Conservation (phyloP, 1,140 invertebrate species). For the Trichonephila clavipes region DNA sequence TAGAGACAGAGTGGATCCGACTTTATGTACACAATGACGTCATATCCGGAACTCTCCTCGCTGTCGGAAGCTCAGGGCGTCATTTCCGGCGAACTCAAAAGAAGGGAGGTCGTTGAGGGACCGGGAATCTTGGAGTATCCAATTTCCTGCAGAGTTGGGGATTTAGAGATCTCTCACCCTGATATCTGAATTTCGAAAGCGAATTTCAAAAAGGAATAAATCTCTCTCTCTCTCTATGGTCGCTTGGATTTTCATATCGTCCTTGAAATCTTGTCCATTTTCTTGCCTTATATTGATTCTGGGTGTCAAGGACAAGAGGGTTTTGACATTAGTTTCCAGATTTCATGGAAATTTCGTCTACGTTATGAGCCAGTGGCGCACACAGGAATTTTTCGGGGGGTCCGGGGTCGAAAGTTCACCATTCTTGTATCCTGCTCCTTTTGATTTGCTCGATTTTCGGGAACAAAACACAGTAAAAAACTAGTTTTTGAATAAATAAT, state of each 20-base stretch:
- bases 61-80: constrained; percentile 65
- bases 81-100: constrained; percentile 46
- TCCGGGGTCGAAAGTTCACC: too few species aligned
- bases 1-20: background rate
- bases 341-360: too few species aligned
- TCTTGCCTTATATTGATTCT: background rate
- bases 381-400: too few species aligned
- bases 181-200: constrained; percentile 32
- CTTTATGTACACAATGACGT: constrained; percentile 53
- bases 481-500: too few species aligned
- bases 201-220: constrained; percentile 42
- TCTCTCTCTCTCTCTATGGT: background rate
- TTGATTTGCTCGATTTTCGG: too few species aligned
- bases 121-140: constrained; percentile 64
- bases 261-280: background rate
- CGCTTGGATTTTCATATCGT: constrained; percentile 7
- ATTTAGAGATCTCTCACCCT: constrained; percentile 33
- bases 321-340: too few species aligned
- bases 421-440: too few species aligned
- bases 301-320: background rate
- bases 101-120: background rate
- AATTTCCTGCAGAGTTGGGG: constrained; percentile 63
- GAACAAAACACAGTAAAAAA: too few species aligned
- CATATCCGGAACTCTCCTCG: constrained; percentile 47
- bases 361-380: too few species aligned